Base-by-base conservation (phyloP, 2,888 invertebrate species). In the Loripinus fragilis region DNA sequence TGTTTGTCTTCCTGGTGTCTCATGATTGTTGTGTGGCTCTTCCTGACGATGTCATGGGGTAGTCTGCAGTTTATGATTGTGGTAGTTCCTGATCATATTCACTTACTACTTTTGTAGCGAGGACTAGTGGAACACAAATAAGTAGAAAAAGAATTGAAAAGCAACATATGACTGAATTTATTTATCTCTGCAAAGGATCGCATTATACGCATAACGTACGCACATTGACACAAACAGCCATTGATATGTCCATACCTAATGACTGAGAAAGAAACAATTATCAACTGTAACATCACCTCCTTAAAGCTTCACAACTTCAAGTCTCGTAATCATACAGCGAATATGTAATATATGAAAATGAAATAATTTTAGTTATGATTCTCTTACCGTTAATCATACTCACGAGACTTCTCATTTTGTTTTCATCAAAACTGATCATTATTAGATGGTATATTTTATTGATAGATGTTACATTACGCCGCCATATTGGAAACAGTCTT, bases 101-200 rank as follows among this genome's bases (percentile, higher is more conserved):
- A n/a, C n/a, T n/a, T n/a, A n/a, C n/a, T n/a, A n/a, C n/a, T n/a
- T n/a, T n/a, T n/a, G n/a, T n/a, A n/a, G n/a, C n/a, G n/a, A n/a
- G n/a, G n/a, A n/a, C n/a, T n/a, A n/a, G n/a, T 8, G 38, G 38
- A 38, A 38, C 12, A 38, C 17, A 69, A 69, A 30, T 48, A 68
- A 69, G 60, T 42, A 70, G n/a, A n/a, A 52, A 38, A 71, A n/a
- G 33, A 50, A 33, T 23, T 75, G 71, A 84, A 81, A 81, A 78
- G 84, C 84, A 84, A 84, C 84, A 81, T 84, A 84, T 77, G 80
- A 83, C 78, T 83, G 78, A 80, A 74, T 83, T 78, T 41, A 67
- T 67, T 75, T 71, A 74, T 52, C 81, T 80, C 81, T 81, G 84
- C 75, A 77, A 76, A 33, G 55, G 33, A 60, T 60, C 60, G 33